phyloP scores from a whole-genome alignment of 1,140 invertebrate genomes.

The Melipona quadrifasciata region DNA sequence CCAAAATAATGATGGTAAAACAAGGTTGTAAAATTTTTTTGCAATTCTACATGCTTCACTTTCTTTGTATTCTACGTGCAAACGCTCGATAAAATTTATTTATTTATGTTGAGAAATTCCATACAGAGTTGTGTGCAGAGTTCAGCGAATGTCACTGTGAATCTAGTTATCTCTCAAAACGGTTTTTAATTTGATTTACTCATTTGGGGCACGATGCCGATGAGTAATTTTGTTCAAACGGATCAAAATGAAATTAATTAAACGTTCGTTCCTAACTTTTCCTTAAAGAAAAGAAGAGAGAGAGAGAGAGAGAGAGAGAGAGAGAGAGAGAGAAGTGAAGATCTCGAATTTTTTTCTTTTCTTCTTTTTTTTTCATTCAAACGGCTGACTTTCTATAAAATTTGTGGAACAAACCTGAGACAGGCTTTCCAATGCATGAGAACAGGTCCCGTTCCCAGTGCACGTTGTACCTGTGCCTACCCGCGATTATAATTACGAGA shows the following conservation, averaged over 20 bases:
- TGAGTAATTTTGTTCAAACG: too few species aligned
- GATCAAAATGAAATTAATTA: not conserved
- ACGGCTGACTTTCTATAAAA: slow-evolving; percentile 12
- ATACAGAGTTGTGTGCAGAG: too few species aligned
- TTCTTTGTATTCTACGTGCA: too few species aligned
- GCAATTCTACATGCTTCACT: too few species aligned
- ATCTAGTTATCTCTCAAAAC: too few species aligned
- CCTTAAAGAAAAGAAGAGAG: not conserved
- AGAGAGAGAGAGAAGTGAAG: not conserved
- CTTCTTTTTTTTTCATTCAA: not conserved
- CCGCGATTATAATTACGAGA: slow-evolving; percentile 23
- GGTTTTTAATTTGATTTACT: slow-evolving; percentile 5
- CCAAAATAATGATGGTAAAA: too few species aligned
- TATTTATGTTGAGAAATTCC: too few species aligned
- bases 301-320: not conserved
- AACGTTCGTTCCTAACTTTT: not conserved
- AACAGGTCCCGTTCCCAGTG: slow-evolving; percentile 1
- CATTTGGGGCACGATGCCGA: not conserved
- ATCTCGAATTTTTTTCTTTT: not conserved
- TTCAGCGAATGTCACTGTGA: too few species aligned
- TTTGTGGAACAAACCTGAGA: not conserved
- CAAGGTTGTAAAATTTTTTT: too few species aligned
- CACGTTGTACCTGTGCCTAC: not conserved
- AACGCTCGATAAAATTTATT: too few species aligned
- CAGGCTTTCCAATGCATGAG: not conserved